Percentiles rank a stretch among this genome's conserved stretches.
Conservation (phyloP, 1,140 invertebrate species). For the Asobara japonica region DNA sequence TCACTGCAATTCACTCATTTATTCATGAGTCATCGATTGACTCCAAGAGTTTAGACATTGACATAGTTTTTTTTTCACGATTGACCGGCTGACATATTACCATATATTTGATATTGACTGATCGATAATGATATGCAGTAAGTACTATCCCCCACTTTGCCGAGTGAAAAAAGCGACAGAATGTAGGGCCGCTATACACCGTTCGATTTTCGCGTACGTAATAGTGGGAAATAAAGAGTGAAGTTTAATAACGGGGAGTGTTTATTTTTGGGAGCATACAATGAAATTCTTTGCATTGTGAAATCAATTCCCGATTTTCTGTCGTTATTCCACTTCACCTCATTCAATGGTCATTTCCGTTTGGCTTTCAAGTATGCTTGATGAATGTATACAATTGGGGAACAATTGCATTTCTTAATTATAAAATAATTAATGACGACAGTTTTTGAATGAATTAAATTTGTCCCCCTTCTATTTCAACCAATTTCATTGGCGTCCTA, state of each 20-base stretch:
- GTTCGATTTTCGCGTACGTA: not conserved
- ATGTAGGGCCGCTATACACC: not conserved
- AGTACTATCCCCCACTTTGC: not conserved
- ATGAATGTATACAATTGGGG: too few relatives aligned
- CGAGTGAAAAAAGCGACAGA: not conserved
- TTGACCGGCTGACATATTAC: conserved; percentile 7
- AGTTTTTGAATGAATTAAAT: too few relatives aligned
- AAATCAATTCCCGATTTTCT: too few relatives aligned
- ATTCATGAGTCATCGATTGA: not conserved
- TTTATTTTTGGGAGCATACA: too few relatives aligned
- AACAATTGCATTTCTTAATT: too few relatives aligned
- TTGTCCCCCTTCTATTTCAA: too few relatives aligned
- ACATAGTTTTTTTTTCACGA: conserved; percentile 15
- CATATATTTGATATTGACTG: not conserved
- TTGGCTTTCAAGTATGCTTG: too few relatives aligned
- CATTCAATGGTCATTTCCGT: too few relatives aligned
- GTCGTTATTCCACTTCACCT: too few relatives aligned
- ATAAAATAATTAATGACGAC: too few relatives aligned
- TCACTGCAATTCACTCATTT: not conserved
- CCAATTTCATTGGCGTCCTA: too few relatives aligned
- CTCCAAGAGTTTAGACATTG: conserved; percentile 1
- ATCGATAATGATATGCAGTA: conserved; percentile 3
- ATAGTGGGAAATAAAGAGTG: not conserved
- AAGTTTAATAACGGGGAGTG: not conserved
- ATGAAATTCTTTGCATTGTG: too few relatives aligned